Evolutionary conservation across 2,888 invertebrate genomes (phyloP).

Genomic region (Atethmia centrago): DNA sequence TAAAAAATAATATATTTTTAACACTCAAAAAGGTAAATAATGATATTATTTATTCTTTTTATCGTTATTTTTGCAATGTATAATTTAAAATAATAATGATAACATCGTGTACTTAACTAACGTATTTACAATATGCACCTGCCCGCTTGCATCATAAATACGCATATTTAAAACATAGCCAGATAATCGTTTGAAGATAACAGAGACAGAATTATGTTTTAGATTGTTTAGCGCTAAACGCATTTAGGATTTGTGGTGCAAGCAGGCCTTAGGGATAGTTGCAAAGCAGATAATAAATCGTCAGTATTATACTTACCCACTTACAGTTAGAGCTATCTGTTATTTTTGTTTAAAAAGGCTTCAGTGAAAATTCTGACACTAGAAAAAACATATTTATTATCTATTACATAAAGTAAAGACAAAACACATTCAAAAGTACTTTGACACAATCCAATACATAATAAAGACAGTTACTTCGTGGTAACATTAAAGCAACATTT

Average conservation of each 20-base stretch:
- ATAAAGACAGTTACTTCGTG: background rate
- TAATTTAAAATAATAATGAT: slow-evolving; percentile 29
- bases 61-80: slow-evolving; percentile 49
- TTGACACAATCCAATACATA: slow-evolving; percentile 8
- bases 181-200: background rate
- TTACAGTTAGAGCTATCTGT: slow-evolving; percentile 31
- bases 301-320: slow-evolving; percentile 63
- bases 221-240: background rate
- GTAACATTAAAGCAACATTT: background rate
- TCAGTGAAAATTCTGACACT: slow-evolving; percentile 24
- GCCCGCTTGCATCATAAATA: background rate
- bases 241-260: slow-evolving; percentile 1
- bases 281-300: slow-evolving; percentile 43
- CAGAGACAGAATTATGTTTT: background rate
- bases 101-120: slow-evolving; percentile 60
- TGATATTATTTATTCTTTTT: slow-evolving; percentile 30
- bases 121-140: slow-evolving; percentile 42
- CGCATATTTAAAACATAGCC: background rate
- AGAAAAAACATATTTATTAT: slow-evolving; percentile 31
- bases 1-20: slow-evolving; percentile 13
- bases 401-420: slow-evolving; percentile 8
- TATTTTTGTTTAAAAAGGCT: slow-evolving; percentile 8
- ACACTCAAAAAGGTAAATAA: slow-evolving; percentile 28
- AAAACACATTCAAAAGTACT: slow-evolving; percentile 3
- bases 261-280: slow-evolving; percentile 26